These are phyloP conservation scores for Uropsilus gracilis DNA, from an alignment of 2,113 vertebrate species.

Conservation along the genomic window DNA sequence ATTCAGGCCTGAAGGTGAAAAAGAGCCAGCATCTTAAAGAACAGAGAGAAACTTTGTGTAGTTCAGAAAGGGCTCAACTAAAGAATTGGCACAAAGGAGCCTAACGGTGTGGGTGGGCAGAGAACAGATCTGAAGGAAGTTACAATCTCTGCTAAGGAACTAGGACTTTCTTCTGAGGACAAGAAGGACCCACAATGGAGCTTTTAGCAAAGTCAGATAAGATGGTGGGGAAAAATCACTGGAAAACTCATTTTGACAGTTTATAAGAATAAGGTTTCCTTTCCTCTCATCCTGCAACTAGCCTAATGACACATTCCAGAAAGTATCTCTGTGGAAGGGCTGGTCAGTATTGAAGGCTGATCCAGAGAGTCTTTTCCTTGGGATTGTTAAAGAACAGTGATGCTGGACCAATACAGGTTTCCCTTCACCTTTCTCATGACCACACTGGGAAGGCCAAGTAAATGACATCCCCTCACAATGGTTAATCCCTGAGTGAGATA, in stretches of 20 bases:
- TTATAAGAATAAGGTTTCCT: not conserved
- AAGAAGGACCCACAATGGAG: fast-evolving
- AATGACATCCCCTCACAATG: not conserved
- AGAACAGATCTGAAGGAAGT: not conserved
- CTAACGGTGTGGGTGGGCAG: not conserved
- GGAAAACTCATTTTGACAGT: not conserved
- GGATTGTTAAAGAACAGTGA: not conserved
- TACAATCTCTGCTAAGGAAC: not conserved
- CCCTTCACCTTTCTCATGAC: not conserved
- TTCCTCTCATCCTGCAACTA: not conserved
- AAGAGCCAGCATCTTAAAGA: not conserved
- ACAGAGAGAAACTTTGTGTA: not conserved
- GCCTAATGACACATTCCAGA: not conserved
- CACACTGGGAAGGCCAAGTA: not conserved
- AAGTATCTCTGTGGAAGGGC: not conserved
- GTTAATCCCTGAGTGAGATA: not conserved
- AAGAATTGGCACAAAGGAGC: not conserved
- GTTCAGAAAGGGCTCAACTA: not conserved
- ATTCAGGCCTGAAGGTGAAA: not conserved
- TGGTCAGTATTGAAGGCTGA: not conserved
- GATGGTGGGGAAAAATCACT: not conserved
- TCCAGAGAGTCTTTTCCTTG: not conserved
- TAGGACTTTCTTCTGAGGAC: not conserved
- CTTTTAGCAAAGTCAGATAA: not conserved
- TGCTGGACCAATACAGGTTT: not conserved